Conservation (phyloP, 1,140 invertebrate genomes). For the Uloborus diversus region DNA sequence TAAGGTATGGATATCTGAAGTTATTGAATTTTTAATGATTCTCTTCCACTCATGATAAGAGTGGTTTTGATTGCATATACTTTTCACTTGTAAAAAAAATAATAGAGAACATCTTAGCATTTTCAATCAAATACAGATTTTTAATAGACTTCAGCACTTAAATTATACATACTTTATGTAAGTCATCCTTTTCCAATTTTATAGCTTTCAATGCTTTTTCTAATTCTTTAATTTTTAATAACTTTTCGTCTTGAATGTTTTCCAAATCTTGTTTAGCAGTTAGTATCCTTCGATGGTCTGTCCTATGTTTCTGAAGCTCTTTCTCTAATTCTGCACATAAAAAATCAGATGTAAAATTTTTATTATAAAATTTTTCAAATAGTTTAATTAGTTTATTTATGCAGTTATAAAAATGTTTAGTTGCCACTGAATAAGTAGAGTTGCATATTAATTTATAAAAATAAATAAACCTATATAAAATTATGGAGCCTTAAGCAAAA, state of each 20-base stretch:
- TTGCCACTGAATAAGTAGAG: no score
- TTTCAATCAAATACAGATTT: no score
- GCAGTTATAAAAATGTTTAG: background rate
- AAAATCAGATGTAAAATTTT: background rate
- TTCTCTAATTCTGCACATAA: constrained; percentile 74
- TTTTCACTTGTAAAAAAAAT: no score
- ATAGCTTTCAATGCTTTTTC: constrained; percentile 76
- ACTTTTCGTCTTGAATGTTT: constrained; percentile 60
- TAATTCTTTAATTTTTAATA: constrained; percentile 69
- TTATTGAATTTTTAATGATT: no score
- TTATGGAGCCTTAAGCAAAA: no score
- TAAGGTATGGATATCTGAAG: no score
- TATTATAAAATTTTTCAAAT: background rate
- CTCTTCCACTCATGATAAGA: no score
- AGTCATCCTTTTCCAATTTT: constrained; percentile 67
- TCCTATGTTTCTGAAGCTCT: constrained; percentile 76
- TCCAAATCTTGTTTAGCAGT: constrained; percentile 60
- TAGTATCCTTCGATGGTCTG: constrained; percentile 58
- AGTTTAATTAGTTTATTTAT: constrained; percentile 5
- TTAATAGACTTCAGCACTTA: no score
- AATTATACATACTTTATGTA: constrained; percentile 75
- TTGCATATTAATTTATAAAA: no score
- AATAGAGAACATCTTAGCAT: no score
- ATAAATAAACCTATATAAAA: no score
- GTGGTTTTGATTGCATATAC: no score